phyloP scores from a whole-genome alignment of 2,797 vertebrate species.

The Molossus molossus region DNA sequence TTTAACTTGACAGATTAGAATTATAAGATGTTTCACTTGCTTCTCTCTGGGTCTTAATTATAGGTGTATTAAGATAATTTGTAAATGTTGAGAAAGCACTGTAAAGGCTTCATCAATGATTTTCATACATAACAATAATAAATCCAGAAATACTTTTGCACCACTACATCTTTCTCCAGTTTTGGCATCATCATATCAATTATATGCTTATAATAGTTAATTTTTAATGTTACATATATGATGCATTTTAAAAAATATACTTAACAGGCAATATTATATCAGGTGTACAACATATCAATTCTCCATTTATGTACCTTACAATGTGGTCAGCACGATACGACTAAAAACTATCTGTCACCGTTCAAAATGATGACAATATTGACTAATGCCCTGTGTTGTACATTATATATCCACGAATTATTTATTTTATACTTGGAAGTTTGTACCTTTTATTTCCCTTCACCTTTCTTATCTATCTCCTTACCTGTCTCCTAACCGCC shows the following conservation, averaged over 20 bases:
- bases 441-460: background rate
- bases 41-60: background rate
- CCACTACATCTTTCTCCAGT: background rate
- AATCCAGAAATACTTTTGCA: background rate
- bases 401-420: background rate
- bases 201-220: background rate
- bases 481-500: fast-evolving
- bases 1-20: background rate
- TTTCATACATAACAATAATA: background rate
- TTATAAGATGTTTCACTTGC: background rate
- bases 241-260: background rate
- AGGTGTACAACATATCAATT: background rate
- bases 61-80: background rate
- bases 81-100: background rate
- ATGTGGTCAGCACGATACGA: background rate
- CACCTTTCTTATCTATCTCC: background rate
- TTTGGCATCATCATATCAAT: background rate
- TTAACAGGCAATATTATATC: background rate
- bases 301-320: background rate
- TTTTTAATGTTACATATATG: background rate
- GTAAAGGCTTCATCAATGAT: background rate
- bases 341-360: background rate
- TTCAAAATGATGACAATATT: background rate
- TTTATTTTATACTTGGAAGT: background rate
- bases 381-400: background rate